Conservation (phyloP, 2,888 invertebrate genomes). For the Barypeithes pellucidus region DNA sequence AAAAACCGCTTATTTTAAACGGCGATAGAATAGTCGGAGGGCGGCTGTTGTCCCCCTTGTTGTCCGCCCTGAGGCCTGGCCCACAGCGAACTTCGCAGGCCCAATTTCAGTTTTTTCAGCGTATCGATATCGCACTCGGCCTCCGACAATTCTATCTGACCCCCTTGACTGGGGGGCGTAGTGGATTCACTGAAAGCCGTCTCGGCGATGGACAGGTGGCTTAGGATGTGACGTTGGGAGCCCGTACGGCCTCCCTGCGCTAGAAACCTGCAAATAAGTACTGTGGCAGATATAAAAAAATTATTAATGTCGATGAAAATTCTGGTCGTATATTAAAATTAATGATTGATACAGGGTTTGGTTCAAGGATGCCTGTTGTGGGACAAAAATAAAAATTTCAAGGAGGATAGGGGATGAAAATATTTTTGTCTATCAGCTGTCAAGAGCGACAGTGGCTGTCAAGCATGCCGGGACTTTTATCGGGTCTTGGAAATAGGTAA, state of each 20-base stretch:
- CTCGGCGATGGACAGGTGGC: constrained; percentile 76
- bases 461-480: too few species aligned
- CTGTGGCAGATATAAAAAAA: constrained; percentile 41
- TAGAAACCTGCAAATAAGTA: constrained; percentile 71
- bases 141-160: constrained; percentile 78
- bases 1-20: constrained; percentile 72
- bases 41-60: constrained; percentile 72
- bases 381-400: too few species aligned
- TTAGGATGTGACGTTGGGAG: constrained; percentile 76
- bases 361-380: too few species aligned
- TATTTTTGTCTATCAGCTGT: too few species aligned
- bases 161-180: constrained; percentile 64
- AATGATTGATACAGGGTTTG: too few species aligned
- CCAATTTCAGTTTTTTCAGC: constrained; percentile 81
- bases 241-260: constrained; percentile 66
- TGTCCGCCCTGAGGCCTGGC: constrained; percentile 77
- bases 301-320: constrained; percentile 47
- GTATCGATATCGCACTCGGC: constrained; percentile 84
- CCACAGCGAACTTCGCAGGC: constrained; percentile 81
- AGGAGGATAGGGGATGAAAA: too few species aligned
- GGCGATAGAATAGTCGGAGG: constrained; percentile 83
- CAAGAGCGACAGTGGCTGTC: too few species aligned
- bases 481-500: too few species aligned
- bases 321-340: not conserved
- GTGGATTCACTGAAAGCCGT: constrained; percentile 71